Percentiles rank a stretch among this genome's conserved stretches.
phyloP scores from a whole-genome alignment of 2,113 vertebrate species.

The Tretioscincus oriximinensis region DNA sequence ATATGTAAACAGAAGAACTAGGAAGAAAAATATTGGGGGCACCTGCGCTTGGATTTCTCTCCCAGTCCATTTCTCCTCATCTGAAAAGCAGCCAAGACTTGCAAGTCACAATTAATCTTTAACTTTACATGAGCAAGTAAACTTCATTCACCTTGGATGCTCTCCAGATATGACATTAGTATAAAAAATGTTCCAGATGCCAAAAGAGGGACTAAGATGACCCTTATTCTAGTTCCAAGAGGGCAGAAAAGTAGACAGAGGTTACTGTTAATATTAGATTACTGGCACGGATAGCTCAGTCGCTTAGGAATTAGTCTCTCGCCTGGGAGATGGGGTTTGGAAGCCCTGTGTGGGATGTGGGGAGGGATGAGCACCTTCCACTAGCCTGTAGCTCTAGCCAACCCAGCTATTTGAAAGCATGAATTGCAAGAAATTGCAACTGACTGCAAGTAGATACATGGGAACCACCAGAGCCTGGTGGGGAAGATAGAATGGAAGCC shows the following conservation, averaged over 20 bases:
- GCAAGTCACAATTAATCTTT: background rate
- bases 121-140: conserved; percentile 10
- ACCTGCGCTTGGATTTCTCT: background rate
- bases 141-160: conserved; percentile 5
- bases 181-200: conserved; percentile 20
- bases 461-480: no score
- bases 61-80: background rate
- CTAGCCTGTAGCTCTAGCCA: no score
- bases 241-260: background rate
- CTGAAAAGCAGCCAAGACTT: background rate
- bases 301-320: no score
- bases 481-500: no score
- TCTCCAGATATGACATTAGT: conserved; percentile 28
- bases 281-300: background rate
- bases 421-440: no score
- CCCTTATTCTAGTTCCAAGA: background rate
- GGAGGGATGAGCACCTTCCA: no score
- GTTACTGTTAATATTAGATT: background rate
- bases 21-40: background rate
- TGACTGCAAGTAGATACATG: no score
- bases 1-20: background rate
- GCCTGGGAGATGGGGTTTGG: no score
- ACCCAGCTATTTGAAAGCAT: no score
- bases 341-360: no score
- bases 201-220: background rate